phyloP scores from a whole-genome alignment of 1,140 invertebrate genomes.

The Episyrphus balteatus region DNA sequence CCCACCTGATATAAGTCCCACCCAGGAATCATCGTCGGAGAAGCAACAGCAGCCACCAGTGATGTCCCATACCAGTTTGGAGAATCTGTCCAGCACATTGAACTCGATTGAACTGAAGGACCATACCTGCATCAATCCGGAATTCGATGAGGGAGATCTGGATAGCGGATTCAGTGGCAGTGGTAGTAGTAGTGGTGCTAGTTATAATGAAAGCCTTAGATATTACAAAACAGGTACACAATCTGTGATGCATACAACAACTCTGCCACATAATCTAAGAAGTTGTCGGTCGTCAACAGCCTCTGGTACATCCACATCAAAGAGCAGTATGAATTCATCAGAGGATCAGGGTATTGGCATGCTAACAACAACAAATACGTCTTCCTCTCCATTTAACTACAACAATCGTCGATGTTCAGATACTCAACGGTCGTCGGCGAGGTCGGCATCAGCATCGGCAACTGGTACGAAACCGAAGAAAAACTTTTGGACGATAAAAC shows the following conservation, averaged over 20 bases:
- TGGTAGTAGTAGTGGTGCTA: conserved; percentile 56
- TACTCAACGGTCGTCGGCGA: conserved; percentile 21
- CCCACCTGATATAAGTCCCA: conserved; percentile 26
- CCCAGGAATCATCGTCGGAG: conserved; percentile 14
- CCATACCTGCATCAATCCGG: conserved; percentile 52
- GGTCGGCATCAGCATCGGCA: conserved; percentile 17
- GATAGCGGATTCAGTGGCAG: conserved; percentile 73
- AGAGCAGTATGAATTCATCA: conserved; percentile 32
- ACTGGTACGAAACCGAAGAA: conserved; percentile 33
- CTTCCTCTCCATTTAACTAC: conserved; percentile 19
- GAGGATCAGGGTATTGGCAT: conserved; percentile 28
- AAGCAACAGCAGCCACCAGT: conserved; percentile 10
- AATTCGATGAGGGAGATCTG: conserved; percentile 54
- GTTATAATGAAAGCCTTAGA: conserved; percentile 55
- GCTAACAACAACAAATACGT: background rate
- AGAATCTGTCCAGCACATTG: conserved; percentile 47
- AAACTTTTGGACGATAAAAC: conserved; percentile 35
- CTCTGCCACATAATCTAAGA: conserved; percentile 25
- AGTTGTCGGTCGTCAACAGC: conserved; percentile 30
- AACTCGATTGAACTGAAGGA: conserved; percentile 55
- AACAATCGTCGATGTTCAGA: conserved; percentile 24
- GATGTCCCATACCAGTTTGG: conserved; percentile 37
- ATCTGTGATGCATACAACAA: conserved; percentile 13
- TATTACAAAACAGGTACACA: conserved; percentile 34
- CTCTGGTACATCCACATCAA: conserved; percentile 29